Evolutionary conservation across 2,113 vertebrate species (phyloP).

Genomic region (Ovibos moschatus): DNA sequence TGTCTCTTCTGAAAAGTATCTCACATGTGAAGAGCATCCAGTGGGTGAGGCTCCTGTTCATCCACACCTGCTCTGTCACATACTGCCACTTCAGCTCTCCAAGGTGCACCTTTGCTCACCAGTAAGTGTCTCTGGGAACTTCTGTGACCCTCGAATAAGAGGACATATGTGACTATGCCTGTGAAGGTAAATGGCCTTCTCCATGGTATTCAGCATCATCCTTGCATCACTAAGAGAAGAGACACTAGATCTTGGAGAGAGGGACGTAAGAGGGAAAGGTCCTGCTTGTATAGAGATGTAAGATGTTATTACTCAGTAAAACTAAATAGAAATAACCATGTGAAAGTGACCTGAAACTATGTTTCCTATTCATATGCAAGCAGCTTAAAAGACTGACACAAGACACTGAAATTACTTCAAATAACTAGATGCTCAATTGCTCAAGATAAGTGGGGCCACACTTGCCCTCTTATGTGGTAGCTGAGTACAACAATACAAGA

Average conservation of each 20-base stretch:
- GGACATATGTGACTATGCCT: background rate
- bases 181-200: background rate
- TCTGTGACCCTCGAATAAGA: background rate
- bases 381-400: slow-evolving; percentile 11
- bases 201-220: background rate
- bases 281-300: background rate
- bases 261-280: background rate
- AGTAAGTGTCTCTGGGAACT: background rate
- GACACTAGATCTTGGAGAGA: background rate
- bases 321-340: slow-evolving; percentile 30
- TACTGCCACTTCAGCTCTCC: background rate
- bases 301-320: slow-evolving; percentile 27
- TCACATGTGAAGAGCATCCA: background rate
- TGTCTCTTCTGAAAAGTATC: background rate
- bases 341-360: slow-evolving; percentile 10
- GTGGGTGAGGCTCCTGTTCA: background rate
- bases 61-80: background rate
- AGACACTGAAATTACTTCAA: slow-evolving; percentile 44
- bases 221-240: slow-evolving; percentile 6
- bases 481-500: slow-evolving; percentile 25
- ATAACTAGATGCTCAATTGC: slow-evolving; percentile 46
- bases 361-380: slow-evolving; percentile 3
- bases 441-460: slow-evolving; percentile 21
- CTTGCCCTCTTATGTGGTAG: background rate
- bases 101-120: background rate